Conservation (phyloP, 2,888 invertebrate genomes). For the Osmoderma eremita region DNA sequence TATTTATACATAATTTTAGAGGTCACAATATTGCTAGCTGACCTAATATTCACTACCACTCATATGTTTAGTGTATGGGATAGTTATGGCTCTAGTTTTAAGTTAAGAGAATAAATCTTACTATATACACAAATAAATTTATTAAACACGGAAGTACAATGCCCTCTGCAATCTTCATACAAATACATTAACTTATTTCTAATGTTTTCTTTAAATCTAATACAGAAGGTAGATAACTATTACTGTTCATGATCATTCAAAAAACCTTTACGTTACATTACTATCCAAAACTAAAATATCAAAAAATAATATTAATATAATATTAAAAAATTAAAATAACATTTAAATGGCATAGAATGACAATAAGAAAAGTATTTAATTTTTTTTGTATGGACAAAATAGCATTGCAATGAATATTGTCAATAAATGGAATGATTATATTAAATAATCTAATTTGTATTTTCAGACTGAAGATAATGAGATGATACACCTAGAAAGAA, state of each 20-base stretch:
- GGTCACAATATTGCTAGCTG: slow-evolving; percentile 21
- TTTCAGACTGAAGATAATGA: slow-evolving; percentile 43
- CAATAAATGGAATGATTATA: slow-evolving; percentile 43
- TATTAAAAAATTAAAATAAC: slow-evolving; percentile 42
- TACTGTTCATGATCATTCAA: slow-evolving; percentile 42
- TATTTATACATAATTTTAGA: slow-evolving; percentile 32
- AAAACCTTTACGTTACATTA: slow-evolving; percentile 39
- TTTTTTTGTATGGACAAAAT: slow-evolving; percentile 41
- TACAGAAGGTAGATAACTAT: slow-evolving; percentile 50
- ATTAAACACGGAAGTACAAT: slow-evolving; percentile 58
- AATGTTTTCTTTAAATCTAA: slow-evolving; percentile 54
- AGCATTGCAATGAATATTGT: slow-evolving; percentile 43
- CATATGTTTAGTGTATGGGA: slow-evolving; percentile 17
- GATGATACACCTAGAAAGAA: slow-evolving; percentile 46
- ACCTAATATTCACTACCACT: slow-evolving; percentile 14
- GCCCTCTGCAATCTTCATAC: slow-evolving; percentile 53
- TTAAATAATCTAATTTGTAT: slow-evolving; percentile 43
- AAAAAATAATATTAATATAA: slow-evolving; percentile 44
- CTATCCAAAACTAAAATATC: slow-evolving; percentile 44
- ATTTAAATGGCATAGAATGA: slow-evolving; percentile 37
- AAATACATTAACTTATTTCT: slow-evolving; percentile 56
- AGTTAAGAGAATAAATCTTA: slow-evolving; percentile 38
- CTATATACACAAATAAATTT: slow-evolving; percentile 56
- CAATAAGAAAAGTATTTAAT: slow-evolving; percentile 33
- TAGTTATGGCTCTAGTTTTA: slow-evolving; percentile 23